Percentiles rank a stretch among this genome's conserved stretches.
Conservation (phyloP, 2,888 invertebrate genomes). For the Oegoconia quadripuncta region DNA sequence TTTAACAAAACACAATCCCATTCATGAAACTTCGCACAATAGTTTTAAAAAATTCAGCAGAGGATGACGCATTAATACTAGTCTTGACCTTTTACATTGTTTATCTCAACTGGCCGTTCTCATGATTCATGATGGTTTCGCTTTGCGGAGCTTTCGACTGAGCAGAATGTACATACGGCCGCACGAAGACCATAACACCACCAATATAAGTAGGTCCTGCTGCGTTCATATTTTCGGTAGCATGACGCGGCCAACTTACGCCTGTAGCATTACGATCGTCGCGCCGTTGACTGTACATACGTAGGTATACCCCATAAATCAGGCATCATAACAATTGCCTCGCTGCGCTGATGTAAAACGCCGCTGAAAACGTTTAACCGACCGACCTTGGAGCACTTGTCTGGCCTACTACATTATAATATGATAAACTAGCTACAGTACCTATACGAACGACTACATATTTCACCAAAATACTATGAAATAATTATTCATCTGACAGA, state of each 20-base stretch:
- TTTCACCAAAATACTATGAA: too few relatives aligned
- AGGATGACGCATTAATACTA: constrained; percentile 19
- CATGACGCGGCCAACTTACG: too few relatives aligned
- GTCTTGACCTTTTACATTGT: constrained; percentile 44
- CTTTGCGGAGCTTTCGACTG: constrained; percentile 40
- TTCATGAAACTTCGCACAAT: constrained; percentile 8
- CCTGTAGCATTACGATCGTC: too few relatives aligned
- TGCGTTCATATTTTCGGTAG: too few relatives aligned
- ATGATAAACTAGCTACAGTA: too few relatives aligned
- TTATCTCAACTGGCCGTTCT: constrained; percentile 41
- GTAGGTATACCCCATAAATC: constrained; percentile 66
- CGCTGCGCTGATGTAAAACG: constrained; percentile 40
- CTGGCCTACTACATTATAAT: too few relatives aligned
- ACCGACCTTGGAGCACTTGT: constrained; percentile 30
- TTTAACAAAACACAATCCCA: too few relatives aligned
- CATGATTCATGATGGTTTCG: constrained; percentile 53
- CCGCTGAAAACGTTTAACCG: constrained; percentile 32
- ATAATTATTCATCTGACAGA: too few relatives aligned
- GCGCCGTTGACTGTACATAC: too few relatives aligned
- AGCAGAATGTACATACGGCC: constrained; percentile 55
- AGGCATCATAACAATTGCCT: constrained; percentile 57
- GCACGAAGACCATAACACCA: too few relatives aligned
- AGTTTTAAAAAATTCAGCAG: constrained; percentile 6
- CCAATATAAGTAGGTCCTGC: too few relatives aligned
- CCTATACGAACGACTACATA: too few relatives aligned